A percentile compares a stretch with the other conserved stretches of the same genome.
These are phyloP conservation scores for Leptopilina syphax DNA, from an alignment of 2,888 invertebrate genomes.

Conservation along the genomic window DNA sequence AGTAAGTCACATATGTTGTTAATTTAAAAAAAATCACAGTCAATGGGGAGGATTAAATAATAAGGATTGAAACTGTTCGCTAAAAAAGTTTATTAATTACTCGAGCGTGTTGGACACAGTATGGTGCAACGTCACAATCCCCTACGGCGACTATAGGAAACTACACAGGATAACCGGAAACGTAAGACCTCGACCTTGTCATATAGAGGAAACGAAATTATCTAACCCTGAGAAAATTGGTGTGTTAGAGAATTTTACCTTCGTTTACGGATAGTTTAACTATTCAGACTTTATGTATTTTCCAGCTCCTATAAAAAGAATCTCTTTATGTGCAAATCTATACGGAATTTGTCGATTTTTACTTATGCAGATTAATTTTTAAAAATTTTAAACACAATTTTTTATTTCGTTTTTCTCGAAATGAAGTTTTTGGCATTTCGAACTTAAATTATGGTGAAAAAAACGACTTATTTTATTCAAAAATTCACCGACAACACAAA, in stretches of 20 bases:
- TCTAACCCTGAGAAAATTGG: constrained; percentile 57
- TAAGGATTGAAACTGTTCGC: constrained; percentile 19
- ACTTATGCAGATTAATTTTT: no score
- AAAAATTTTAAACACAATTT: no score
- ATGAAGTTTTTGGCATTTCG: no score
- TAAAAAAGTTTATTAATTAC: constrained; percentile 51
- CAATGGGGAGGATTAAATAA: neutral
- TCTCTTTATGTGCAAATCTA: no score
- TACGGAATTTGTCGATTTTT: no score
- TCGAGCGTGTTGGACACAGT: constrained; percentile 63
- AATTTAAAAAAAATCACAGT: neutral
- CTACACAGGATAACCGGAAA: constrained; percentile 65
- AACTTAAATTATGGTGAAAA: no score
- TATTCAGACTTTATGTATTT: no score
- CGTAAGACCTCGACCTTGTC: constrained; percentile 64
- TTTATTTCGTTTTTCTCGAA: no score
- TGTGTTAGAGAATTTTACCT: constrained; percentile 54
- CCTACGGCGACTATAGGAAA: constrained; percentile 62
- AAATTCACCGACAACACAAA: no score
- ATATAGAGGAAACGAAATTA: constrained; percentile 71
- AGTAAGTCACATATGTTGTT: constrained; percentile 5
- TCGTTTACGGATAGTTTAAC: constrained; percentile 33
- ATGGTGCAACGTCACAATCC: constrained; percentile 61
- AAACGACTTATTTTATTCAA: no score
- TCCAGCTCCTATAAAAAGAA: no score